phyloP scores from a whole-genome alignment of 1,140 invertebrate genomes.

The Meloidogyne floridensis region DNA sequence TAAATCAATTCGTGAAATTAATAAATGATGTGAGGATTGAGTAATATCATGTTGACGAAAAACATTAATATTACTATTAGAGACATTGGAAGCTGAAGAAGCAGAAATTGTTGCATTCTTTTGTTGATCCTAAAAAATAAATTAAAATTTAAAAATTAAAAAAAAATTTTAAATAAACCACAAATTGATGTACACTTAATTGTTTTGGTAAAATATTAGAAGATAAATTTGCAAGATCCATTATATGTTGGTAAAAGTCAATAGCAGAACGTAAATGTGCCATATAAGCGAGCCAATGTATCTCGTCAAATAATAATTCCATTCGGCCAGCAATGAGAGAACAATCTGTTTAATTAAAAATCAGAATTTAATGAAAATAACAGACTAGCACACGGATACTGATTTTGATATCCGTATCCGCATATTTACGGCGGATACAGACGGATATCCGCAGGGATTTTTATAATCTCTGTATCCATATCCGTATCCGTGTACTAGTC shows the following conservation, averaged over 20 bases:
- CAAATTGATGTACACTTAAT: slow-evolving; percentile 5
- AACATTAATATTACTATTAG: slow-evolving; percentile 7
- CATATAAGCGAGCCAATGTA: slow-evolving; percentile 90
- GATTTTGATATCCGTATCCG: too few species aligned
- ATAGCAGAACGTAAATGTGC: slow-evolving; percentile 91
- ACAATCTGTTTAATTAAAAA: slow-evolving; percentile 75
- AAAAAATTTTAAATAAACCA: not conserved
- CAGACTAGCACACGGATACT: too few species aligned
- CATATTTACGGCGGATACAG: too few species aligned
- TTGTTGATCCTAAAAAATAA: slow-evolving; percentile 8
- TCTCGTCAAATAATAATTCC: slow-evolving; percentile 87
- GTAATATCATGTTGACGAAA: slow-evolving; percentile 77
- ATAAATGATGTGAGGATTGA: slow-evolving; percentile 95
- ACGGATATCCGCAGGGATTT: too few species aligned
- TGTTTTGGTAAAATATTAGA: slow-evolving; percentile 5
- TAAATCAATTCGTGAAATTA: slow-evolving; percentile 88
- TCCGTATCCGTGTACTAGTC: too few species aligned
- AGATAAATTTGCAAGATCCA: slow-evolving; percentile 67
- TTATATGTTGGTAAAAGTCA: slow-evolving; percentile 86
- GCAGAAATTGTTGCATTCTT: not conserved
- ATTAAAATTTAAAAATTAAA: not conserved
- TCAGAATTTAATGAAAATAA: slow-evolving; percentile 48
- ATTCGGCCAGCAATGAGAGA: slow-evolving; percentile 86
- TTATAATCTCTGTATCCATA: too few species aligned
- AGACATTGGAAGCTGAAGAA: not conserved